These are phyloP conservation scores for Drosophila leontia DNA, from an alignment of 1,140 invertebrate genomes.

Conservation along the genomic window DNA sequence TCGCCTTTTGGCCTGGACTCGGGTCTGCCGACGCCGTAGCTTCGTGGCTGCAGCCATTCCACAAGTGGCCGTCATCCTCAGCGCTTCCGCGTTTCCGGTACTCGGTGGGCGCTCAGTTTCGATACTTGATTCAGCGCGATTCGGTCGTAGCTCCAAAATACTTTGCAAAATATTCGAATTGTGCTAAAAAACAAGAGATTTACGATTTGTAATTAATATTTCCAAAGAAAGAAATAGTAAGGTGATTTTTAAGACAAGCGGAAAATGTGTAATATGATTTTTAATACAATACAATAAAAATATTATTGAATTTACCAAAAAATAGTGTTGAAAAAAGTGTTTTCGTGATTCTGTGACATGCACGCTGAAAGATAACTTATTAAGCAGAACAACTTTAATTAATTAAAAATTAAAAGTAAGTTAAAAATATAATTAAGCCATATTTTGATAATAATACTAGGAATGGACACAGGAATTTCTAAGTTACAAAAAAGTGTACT, in stretches of 20 bases:
- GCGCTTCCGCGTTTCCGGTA: slow-evolving; percentile 77
- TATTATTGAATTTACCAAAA: not conserved
- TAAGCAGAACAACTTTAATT: not conserved
- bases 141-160: slow-evolving; percentile 28
- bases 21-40: slow-evolving; percentile 35
- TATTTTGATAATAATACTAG: no score
- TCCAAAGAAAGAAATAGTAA: not conserved
- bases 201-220: not conserved
- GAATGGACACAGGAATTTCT: no score
- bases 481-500: no score
- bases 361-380: slow-evolving; percentile 7
- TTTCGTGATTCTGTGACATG: slow-evolving; percentile 14
- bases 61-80: slow-evolving; percentile 78
- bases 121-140: slow-evolving; percentile 48
- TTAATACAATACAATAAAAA: not conserved
- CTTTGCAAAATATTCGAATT: slow-evolving; percentile 4
- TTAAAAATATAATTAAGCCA: not conserved
- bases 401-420: slow-evolving; percentile 38
- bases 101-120: slow-evolving; percentile 60
- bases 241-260: not conserved
- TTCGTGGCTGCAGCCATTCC: slow-evolving; percentile 65
- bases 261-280: slow-evolving; percentile 1
- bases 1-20: slow-evolving; percentile 60
- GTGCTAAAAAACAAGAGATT: slow-evolving; percentile 8
- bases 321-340: slow-evolving; percentile 30